phyloP scores from a whole-genome alignment of 2,797 vertebrate genomes.

The Chelmon rostratus region DNA sequence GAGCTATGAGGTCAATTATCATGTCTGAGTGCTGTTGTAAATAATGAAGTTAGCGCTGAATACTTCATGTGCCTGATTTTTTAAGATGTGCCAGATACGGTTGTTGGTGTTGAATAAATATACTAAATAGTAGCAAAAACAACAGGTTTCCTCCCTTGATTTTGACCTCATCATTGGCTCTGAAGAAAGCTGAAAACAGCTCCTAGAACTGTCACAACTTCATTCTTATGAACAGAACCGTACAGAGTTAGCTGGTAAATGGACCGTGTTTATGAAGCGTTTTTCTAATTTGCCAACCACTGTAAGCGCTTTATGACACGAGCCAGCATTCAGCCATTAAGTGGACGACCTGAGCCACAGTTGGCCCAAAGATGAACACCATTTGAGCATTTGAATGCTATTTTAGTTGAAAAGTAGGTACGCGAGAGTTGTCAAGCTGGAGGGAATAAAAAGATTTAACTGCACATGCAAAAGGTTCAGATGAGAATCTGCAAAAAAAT shows the following conservation, averaged over 20 bases:
- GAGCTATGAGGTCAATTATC: conserved; percentile 1
- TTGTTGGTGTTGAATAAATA: background rate
- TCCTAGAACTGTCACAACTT: background rate
- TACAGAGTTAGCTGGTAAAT: background rate
- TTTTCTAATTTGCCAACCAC: no score
- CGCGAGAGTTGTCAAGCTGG: background rate
- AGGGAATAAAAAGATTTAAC: background rate
- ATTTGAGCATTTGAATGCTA: no score
- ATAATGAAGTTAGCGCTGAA: conserved; percentile 7
- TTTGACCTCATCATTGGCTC: background rate
- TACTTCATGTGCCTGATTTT: background rate
- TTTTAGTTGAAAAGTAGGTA: background rate
- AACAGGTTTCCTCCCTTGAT: background rate
- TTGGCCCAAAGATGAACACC: no score
- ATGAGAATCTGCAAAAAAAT: background rate
- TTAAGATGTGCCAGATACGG: background rate
- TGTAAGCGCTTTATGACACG: no score
- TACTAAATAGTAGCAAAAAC: background rate
- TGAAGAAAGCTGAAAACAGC: background rate
- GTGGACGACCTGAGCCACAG: no score
- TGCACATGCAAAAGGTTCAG: background rate
- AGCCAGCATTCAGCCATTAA: no score
- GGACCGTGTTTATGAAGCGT: no score
- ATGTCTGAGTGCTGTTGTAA: background rate
- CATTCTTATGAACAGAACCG: no score